Base-by-base conservation (phyloP, 1,140 invertebrate genomes). In the Drosophila micromelanica region DNA sequence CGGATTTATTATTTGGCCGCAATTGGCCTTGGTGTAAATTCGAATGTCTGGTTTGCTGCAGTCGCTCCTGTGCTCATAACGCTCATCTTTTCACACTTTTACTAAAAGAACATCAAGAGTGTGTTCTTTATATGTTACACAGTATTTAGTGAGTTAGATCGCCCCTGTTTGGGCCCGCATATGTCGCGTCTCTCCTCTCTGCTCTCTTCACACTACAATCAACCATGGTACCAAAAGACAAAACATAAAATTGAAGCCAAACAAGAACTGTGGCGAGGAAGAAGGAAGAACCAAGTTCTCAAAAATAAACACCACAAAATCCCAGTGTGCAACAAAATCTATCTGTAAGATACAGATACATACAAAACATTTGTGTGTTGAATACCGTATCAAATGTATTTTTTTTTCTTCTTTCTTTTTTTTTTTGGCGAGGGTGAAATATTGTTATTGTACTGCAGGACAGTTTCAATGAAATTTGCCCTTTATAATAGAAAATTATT, bases 351-450 rank as follows among this genome's bases (percentile, higher is more conserved):
- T 49, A 62, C 49, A 76, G 49, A 72, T 42, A 73, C 61, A 70
- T 45, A 59, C 51, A 37, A 49, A 13, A 68, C 55, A 51, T 70
- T 38, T 63, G 45, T 56, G 68, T 37, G 61, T 60, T 74, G 56
- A 63, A 74, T 64, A 60, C 49, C 32, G 42, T 49, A 73, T 73
- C 37, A 40, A 46, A 59, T 64, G 30, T 52, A 4, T 2, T 27
- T 68, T 54, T 46, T 43, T 67, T 65, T 37, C 12, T 8, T 54
- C 23, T 17, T 8, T 54, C 23, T 54, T 27, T 45, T 52, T 71
- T 30, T 42, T 52, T 68, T 68, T 60, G 63, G 71, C 59, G 71
- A 77, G 75, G 75, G 75, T 77, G 75, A 74, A 74, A 77, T 70
- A 74, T 77, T 70, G 70, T 73, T 67, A 49, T 76, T 56, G 27